These are phyloP conservation scores for Campopleginae sp. DNA, from an alignment of 2,888 invertebrate species.

Conservation along the genomic window DNA sequence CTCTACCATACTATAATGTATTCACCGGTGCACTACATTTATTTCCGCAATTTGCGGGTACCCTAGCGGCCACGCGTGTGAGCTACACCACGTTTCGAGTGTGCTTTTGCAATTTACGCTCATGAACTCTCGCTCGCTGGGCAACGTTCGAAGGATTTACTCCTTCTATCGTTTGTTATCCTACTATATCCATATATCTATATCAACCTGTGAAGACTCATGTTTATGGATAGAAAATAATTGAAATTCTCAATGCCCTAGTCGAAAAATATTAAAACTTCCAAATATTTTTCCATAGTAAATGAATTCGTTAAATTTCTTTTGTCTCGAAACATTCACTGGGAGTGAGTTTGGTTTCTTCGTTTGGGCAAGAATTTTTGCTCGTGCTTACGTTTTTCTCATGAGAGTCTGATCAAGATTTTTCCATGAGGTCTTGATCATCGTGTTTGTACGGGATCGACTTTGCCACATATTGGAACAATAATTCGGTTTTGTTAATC, in stretches of 20 bases:
- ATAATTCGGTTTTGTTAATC: too few relatives aligned
- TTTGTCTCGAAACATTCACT: not conserved
- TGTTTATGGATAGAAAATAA: not conserved
- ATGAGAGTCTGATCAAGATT: too few relatives aligned
- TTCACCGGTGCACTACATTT: constrained; percentile 70
- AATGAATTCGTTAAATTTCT: not conserved
- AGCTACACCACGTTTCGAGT: constrained; percentile 37
- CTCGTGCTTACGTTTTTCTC: not conserved
- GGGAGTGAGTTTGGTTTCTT: not conserved
- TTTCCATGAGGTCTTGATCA: too few relatives aligned
- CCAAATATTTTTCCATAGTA: not conserved
- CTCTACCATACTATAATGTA: constrained; percentile 67
- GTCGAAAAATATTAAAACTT: not conserved
- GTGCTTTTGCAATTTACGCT: constrained; percentile 70
- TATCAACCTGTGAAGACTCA: not conserved
- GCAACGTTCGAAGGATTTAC: constrained; percentile 67
- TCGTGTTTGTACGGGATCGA: too few relatives aligned
- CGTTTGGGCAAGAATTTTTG: not conserved
- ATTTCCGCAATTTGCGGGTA: constrained; percentile 70
- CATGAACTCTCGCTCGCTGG: constrained; percentile 68
- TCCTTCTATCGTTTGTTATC: constrained; percentile 48
- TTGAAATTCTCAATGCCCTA: not conserved
- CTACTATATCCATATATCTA: not conserved
- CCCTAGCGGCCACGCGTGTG: constrained; percentile 57
- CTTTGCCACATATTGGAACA: too few relatives aligned